Conservation (phyloP, 2,113 vertebrate genomes). For the Probosciger aterrimus region DNA sequence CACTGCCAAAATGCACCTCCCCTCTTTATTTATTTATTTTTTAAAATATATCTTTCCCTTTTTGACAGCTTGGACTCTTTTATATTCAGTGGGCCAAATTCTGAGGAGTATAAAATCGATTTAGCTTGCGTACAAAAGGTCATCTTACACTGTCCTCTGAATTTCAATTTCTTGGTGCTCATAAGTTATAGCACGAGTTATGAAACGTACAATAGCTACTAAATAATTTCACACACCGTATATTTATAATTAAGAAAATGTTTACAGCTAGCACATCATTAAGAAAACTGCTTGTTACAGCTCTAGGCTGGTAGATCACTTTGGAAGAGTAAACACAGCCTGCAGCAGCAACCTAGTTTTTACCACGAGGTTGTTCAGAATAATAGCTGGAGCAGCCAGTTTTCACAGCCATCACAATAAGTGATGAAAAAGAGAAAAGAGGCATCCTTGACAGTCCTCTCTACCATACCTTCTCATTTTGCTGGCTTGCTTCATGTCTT, state of each 20-base stretch:
- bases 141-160: background rate
- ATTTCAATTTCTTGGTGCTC: background rate
- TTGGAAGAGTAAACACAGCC: background rate
- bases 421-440: background rate
- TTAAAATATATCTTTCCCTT: slow-evolving; percentile 10
- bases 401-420: background rate
- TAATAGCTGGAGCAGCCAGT: background rate
- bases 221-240: slow-evolving; percentile 56
- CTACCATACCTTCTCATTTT: background rate
- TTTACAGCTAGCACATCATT: slow-evolving; percentile 43
- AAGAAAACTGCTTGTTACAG: slow-evolving; percentile 35
- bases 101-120: slow-evolving; percentile 17
- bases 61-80: slow-evolving; percentile 10
- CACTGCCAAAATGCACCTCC: background rate
- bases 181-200: background rate
- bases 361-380: background rate
- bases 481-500: background rate
- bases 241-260: slow-evolving; percentile 18
- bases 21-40: background rate
- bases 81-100: background rate
- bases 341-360: slow-evolving; percentile 17
- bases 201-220: background rate
- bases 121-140: background rate
- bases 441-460: background rate
- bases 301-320: slow-evolving; percentile 23